A percentile compares a stretch with the other conserved stretches of the same genome.
Conservation (phyloP, 2,888 invertebrate genomes). For the Cremastobaeus sp. region DNA sequence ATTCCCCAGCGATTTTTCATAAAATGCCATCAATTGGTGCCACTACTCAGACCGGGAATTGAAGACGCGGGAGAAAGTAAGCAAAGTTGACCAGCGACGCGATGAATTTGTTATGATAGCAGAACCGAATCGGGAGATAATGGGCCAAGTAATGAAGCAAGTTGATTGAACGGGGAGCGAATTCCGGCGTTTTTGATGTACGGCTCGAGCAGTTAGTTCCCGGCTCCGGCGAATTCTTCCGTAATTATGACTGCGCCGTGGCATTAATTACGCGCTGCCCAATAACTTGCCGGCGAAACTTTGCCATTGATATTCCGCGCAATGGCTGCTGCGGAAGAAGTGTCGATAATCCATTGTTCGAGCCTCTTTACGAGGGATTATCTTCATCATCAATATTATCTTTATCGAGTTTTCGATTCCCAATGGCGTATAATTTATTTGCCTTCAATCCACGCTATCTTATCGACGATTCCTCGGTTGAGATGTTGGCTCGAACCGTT, state of each 20-base stretch:
- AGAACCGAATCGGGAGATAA: constrained; percentile 24
- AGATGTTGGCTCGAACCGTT: too few species aligned
- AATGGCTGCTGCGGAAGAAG: constrained; percentile 19
- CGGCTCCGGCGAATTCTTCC: constrained; percentile 28
- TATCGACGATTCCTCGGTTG: too few species aligned
- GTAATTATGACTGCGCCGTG: constrained; percentile 45
- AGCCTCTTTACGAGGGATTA: not conserved
- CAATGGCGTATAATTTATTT: too few species aligned
- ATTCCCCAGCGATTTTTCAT: too few species aligned
- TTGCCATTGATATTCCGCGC: constrained; percentile 27
- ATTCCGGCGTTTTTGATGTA: constrained; percentile 36
- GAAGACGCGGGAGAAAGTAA: not conserved
- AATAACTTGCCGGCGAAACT: constrained; percentile 24
- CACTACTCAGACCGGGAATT: not conserved
- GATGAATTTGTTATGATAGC: constrained; percentile 20
- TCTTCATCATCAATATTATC: constrained; percentile 17
- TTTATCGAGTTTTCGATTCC: too few species aligned
- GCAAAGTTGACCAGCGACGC: constrained; percentile 2
- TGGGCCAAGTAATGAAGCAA: constrained; percentile 32
- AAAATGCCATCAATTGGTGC: too few species aligned
- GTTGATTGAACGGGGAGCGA: constrained; percentile 20
- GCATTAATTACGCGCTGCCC: constrained; percentile 36
- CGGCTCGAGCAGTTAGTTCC: constrained; percentile 22
- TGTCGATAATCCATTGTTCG: constrained; percentile 26
- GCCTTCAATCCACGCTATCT: too few species aligned